Base-by-base conservation (phyloP, 1,140 invertebrate genomes). In the Daktulosphaira vitifoliae region DNA sequence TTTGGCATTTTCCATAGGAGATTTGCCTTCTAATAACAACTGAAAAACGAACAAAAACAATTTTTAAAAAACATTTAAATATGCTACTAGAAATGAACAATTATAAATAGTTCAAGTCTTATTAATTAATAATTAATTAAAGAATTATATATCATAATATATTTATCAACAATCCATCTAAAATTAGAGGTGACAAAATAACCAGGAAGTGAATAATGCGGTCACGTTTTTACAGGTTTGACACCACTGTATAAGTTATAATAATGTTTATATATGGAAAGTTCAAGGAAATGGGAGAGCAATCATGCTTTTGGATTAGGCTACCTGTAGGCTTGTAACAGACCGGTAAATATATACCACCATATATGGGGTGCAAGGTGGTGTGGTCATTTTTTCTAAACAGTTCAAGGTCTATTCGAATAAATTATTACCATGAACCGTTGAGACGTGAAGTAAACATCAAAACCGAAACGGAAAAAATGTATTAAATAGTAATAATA, bases 321-420 rank as follows among this genome's bases (percentile, higher is more conserved):
- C 25, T 48, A 48, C 56, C 18, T 22, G 26, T 1, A 48, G 18
- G 13, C 53, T 33, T 29, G 56, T 46, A 22, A 29, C 25, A 16
- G 13, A 15, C 39, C 5, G 13, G 44, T 48, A 48, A 48, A 48
- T 46, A 48, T 46, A 62, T 48, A 62, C 25, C 29, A 46, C 56
- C 42, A 62, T 62, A 48, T 16, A 62, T 62, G 56, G 56, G 39
- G 39, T 44, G n/a, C 9, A 44, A 9, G 29, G 29, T 42, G 44
- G 7, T 26, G 39, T 62, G 56, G 42, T 62, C 26, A 62, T 62
- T 46, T 46, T 11, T 33, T 33, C 11, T 7, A 62, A 22, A 48
- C 56, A 33, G 56, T 62, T 62, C 56, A 48, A 62, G 56, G 56
- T 22, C 44, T n/a, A 62, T 48, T 25, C 42, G 44, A 62, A 62